Percentiles rank a stretch among this genome's conserved stretches.
These are phyloP conservation scores for Actinia equina DNA, from an alignment of 64 coral and sea anemone species.

Conservation along the genomic window DNA sequence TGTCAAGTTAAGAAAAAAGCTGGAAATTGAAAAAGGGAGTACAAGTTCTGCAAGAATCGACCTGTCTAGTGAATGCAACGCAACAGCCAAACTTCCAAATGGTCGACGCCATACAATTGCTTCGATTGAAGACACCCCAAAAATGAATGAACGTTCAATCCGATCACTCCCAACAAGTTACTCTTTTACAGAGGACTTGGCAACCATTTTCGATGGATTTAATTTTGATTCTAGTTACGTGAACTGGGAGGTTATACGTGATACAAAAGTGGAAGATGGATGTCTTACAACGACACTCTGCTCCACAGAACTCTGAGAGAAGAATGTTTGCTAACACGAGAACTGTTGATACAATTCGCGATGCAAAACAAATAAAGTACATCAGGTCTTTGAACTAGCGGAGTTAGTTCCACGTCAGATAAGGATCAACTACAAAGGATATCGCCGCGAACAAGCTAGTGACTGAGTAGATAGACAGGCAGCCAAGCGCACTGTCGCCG, in stretches of 20 bases:
- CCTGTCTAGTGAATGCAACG: background rate
- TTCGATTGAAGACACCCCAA: background rate
- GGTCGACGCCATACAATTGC: slow-evolving; percentile 2
- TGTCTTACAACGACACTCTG: slow-evolving; percentile 54
- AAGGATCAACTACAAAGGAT: background rate
- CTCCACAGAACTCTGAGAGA: slow-evolving; percentile 56
- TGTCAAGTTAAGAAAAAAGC: background rate
- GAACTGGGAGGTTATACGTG: background rate
- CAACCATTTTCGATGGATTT: background rate
- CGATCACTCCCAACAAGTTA: background rate
- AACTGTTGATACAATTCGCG: background rate
- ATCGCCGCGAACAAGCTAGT: background rate
- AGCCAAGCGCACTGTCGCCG: background rate
- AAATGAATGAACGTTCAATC: background rate
- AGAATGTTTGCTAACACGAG: background rate
- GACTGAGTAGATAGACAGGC: background rate
- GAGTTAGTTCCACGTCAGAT: background rate
- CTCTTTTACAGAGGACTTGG: background rate
- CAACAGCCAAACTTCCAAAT: background rate
- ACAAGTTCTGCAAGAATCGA: background rate
- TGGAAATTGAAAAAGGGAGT: background rate
- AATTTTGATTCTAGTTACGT: background rate
- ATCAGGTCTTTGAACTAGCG: background rate
- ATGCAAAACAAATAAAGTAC: background rate
- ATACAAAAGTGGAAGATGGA: slow-evolving; percentile 41